Evolutionary conservation across 2,888 invertebrate species (phyloP).

Genomic region (Trissoscelio sp.): DNA sequence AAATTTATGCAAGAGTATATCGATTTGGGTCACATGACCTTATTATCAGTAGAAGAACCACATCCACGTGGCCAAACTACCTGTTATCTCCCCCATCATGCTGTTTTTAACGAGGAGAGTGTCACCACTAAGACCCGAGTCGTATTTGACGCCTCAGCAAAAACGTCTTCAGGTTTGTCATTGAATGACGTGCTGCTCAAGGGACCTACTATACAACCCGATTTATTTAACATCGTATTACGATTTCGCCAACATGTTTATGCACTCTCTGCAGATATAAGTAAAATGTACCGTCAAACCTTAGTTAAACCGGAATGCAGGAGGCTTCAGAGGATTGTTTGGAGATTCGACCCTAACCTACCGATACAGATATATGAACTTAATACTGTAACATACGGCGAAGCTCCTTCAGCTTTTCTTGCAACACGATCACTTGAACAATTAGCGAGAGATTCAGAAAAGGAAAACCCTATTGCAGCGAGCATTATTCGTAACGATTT

Average conservation of each 20-base stretch:
- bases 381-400: constrained; percentile 49
- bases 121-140: constrained; percentile 16
- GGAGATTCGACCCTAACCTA: constrained; percentile 64
- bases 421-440: constrained; percentile 39
- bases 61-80: neutral
- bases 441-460: neutral
- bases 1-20: constrained; percentile 10
- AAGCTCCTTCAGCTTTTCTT: constrained; percentile 33
- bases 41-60: neutral
- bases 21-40: constrained; percentile 1
- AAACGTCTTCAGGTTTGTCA: constrained; percentile 47
- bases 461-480: neutral
- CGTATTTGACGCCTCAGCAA: constrained; percentile 23
- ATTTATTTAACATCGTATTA: neutral
- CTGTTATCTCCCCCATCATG: constrained; percentile 29
- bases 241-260: constrained; percentile 13
- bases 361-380: constrained; percentile 37
- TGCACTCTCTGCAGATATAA: constrained; percentile 25
- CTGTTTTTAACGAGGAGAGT: constrained; percentile 6
- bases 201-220: constrained; percentile 9
- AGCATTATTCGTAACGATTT: neutral
- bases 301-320: constrained; percentile 48
- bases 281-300: constrained; percentile 73
- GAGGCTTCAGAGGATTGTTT: constrained; percentile 72
- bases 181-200: constrained; percentile 20